Base-by-base conservation (phyloP, 2,113 vertebrate genomes). In the Hippotragus niger region DNA sequence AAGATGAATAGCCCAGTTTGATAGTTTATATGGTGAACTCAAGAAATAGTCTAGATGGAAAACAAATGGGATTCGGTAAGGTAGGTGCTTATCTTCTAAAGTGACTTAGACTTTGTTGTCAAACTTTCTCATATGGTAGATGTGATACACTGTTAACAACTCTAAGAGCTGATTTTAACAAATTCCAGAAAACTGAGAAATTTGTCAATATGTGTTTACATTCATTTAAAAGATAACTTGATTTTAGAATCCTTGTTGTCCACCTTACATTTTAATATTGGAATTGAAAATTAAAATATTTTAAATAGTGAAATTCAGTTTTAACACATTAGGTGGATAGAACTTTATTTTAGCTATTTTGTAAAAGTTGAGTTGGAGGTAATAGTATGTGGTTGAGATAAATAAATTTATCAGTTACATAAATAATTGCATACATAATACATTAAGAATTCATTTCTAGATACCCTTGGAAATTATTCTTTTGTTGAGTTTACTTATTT, bases 231-330 rank as follows among this genome's bases (percentile, higher is more conserved):
- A 93, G 88, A 76, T 91, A 71, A 45, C 58, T 74, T 97, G 62
- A 92, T 95, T 91, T 91, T 93, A 80, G 93, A 92, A 74, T 95
- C 15, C 33, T 96, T 96, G 45, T 90, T 62, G 52, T 64, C 47
- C 8, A 87, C 27, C n/a, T 92, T 96, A 47, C 16, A 64, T 93
- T 93, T 97, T 80, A 88, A 81, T 95, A 86, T 95, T 91, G 64
- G 45, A 82, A 60, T 45, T 62, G 64, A 89, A 85, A 89, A 87
- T 50, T 57, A 74, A 84, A 95, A 57, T 85, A 87, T 76, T 95
- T 95, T 74, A 83, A 90, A 81, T 14, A 57, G 4, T 29, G 8
- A 21, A 96, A 40, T 71, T 16, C 15, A 92, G 67, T 95, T 95
- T 83, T 83, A 87, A 64, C 80, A 74, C 29, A 55, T 82, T 74